Conservation (phyloP, 1,140 invertebrate species). For the Dolichoris vasculosae region DNA sequence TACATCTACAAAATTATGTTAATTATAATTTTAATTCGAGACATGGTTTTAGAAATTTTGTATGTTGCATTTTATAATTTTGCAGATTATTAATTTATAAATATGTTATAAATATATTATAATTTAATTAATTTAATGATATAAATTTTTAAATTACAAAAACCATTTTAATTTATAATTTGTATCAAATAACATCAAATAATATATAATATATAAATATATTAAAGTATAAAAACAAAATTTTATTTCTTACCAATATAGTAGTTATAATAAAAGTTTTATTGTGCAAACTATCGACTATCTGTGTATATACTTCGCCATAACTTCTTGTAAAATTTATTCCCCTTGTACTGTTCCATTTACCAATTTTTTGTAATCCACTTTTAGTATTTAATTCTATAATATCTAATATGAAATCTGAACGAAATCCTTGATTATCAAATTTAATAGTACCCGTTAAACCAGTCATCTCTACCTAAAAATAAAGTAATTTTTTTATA, state of each 20-base stretch:
- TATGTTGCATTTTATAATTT: no score
- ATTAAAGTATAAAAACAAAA: neutral
- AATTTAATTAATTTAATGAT: no score
- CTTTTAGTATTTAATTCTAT: constrained; percentile 87
- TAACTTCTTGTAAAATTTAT: constrained; percentile 93
- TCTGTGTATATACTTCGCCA: constrained; percentile 86
- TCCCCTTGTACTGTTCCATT: constrained; percentile 91
- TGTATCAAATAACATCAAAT: neutral
- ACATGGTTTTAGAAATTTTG: no score
- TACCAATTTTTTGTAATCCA: constrained; percentile 88
- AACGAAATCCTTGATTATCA: constrained; percentile 93
- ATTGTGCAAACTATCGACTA: constrained; percentile 91
- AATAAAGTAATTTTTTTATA: no score
- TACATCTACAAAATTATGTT: no score
- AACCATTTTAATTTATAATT: no score
- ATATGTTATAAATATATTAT: no score
- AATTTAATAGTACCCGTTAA: constrained; percentile 95
- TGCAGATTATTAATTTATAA: no score
- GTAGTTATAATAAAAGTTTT: constrained; percentile 94
- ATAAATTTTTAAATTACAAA: no score
- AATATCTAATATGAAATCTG: constrained; percentile 92
- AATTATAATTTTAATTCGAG: no score
- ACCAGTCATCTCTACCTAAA: constrained; percentile 91
- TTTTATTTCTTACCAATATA: constrained; percentile 85
- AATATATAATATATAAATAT: neutral